Conservation (phyloP, 2,113 vertebrate species). For the Phylloscopus trochiloides region DNA sequence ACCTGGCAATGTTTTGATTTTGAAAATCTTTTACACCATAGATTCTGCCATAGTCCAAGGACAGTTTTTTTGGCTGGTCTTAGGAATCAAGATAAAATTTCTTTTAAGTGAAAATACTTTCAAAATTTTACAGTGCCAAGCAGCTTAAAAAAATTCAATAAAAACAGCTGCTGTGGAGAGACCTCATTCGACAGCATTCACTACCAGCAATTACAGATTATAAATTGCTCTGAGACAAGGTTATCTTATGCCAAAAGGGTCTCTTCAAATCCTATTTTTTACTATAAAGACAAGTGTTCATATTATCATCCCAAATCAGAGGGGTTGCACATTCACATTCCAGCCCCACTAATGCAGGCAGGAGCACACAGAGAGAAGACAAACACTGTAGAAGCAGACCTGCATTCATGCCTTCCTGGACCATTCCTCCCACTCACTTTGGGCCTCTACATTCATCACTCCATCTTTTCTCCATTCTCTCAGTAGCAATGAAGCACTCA, state of each 20-base stretch:
- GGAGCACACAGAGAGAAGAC: background rate
- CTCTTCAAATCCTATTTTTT: background rate
- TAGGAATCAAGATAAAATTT: background rate
- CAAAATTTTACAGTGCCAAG: background rate
- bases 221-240: background rate
- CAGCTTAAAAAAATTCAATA: background rate
- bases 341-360: background rate
- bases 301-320: background rate
- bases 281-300: background rate
- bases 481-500: background rate
- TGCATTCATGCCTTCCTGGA: background rate
- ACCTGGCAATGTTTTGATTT: background rate
- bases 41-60: background rate
- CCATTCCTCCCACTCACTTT: background rate
- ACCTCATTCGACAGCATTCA: background rate
- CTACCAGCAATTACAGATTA: background rate
- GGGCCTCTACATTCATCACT: background rate
- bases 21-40: background rate
- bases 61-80: background rate
- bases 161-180: background rate
- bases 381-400: background rate
- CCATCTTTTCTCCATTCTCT: background rate
- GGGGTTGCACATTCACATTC: background rate
- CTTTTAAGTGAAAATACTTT: background rate
- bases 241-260: background rate